A percentile compares a stretch with the other conserved stretches of the same genome.
Evolutionary conservation across 2,797 vertebrate species (phyloP).

Genomic region (Toxotes lorentzi): DNA sequence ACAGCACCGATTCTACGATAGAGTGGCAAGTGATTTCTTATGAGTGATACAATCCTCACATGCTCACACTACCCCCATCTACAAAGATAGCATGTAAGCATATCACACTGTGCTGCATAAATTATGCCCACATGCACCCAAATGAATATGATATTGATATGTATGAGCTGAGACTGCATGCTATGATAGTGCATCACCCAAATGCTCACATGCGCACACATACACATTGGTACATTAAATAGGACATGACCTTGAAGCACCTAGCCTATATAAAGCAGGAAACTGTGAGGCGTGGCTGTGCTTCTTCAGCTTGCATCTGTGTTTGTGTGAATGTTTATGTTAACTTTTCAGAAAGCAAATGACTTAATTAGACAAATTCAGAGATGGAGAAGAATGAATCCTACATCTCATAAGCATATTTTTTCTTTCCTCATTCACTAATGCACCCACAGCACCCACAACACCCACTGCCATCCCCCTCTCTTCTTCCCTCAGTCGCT

Average conservation of each 20-base stretch:
- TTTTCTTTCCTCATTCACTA: conserved; percentile 49
- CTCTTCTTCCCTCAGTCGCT: conserved; percentile 45
- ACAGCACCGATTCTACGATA: conserved; percentile 15
- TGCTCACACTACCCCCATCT: conserved; percentile 19
- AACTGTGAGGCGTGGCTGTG: conserved; percentile 1
- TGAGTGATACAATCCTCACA: conserved; percentile 24
- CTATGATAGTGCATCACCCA: conserved; percentile 33
- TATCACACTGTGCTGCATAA: conserved; percentile 27
- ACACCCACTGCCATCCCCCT: conserved; percentile 28
- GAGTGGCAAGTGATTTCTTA: conserved; percentile 18
- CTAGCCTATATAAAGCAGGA: conserved; percentile 38
- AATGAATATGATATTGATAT: conserved; percentile 43
- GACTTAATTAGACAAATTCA: conserved; percentile 25
- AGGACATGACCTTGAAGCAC: conserved; percentile 66
- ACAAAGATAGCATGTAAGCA: conserved; percentile 16
- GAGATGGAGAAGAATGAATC: conserved; percentile 20
- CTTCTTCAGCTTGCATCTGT: conserved; percentile 21
- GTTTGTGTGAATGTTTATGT: conserved; percentile 6
- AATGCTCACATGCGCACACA: conserved; percentile 23
- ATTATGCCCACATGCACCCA: conserved; percentile 24
- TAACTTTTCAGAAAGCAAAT: conserved; percentile 25
- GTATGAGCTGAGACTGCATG: conserved; percentile 38
- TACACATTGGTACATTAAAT: conserved; percentile 43
- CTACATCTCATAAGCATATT: conserved; percentile 50
- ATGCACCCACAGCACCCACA: conserved; percentile 42